Conservation (phyloP, 2,113 vertebrate genomes). For the Desmodus rotundus region DNA sequence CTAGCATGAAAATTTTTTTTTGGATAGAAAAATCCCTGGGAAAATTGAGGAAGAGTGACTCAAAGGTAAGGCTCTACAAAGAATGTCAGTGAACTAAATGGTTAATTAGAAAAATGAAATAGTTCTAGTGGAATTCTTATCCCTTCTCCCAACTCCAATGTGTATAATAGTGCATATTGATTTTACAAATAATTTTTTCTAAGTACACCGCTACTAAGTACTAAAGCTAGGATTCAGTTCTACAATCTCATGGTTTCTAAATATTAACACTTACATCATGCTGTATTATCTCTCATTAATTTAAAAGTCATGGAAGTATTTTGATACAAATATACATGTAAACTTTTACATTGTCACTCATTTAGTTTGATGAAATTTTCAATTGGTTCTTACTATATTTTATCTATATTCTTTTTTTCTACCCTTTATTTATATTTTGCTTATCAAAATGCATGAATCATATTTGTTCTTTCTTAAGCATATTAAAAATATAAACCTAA, state of each 20-base stretch:
- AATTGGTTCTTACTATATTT: not conserved
- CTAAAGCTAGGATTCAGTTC: not conserved
- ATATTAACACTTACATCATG: not conserved
- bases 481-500: not conserved
- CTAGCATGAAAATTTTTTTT: not conserved
- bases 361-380: constrained; percentile 12
- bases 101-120: not conserved
- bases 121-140: not conserved
- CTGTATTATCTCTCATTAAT: not conserved
- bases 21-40: not conserved
- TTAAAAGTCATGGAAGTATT: not conserved
- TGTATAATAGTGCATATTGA: not conserved
- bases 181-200: not conserved
- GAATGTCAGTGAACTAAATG: not conserved
- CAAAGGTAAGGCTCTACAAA: not conserved
- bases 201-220: not conserved
- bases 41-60: not conserved
- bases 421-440: not conserved
- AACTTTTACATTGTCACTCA: not conserved
- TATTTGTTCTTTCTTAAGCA: not conserved
- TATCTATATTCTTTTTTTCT: not conserved
- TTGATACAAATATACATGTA: not conserved
- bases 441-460: not conserved
- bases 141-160: not conserved
- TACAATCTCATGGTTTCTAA: not conserved